Base-by-base conservation (phyloP, 37 sponge, comb jelly and placozoan genomes). In the Halichondria panicea region DNA sequence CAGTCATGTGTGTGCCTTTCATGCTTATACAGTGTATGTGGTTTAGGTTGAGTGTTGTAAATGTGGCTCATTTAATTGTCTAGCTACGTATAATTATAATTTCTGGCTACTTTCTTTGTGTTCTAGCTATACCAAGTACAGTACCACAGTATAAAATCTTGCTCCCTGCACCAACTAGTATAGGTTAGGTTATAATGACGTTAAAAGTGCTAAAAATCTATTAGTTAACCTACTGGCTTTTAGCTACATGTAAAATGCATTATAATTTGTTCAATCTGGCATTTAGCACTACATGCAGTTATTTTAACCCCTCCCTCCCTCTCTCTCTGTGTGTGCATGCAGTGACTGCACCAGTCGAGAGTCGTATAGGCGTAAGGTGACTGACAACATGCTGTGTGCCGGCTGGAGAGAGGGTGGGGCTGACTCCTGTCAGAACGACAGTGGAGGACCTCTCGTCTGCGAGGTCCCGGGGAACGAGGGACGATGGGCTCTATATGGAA, bases 351-450 rank as follows among this genome's bases (percentile, higher is more conserved):
- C 61, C 31, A 66, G 68, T 43, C 15, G 24, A 21, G 30, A 68
- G 33, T 55, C 80, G 0, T 79, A 79, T 40, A 43, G 60, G 4
- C 46, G 2, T 48, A 48, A 11, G 15, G 34, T 81, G 9, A 64
- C 63, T 39, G n/a, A 36, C n/a, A 76, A 72, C 65, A 28, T 38
- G 27, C 67, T 86, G 31, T 86, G 81, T 86, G 87, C 80, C 3
- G 74, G 74, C 1, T 78, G 46, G 35, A 25, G 37, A 30, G 74
- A 69, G 3, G 83, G 78, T 4, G 71, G 77, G 3, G 43, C 38
- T 44, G 82, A 77, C 53, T 45, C 81, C 11, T 87, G 87, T 44
- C 81, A 75, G 69, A 80, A 74, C 80, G 87, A 87, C 81, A 81
- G 81, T 27, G 87, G 87, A 25, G 87, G 87, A 1, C 87, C 87